These are phyloP conservation scores for Conopomorpha cramerella DNA, from an alignment of 1,140 invertebrate species.

Conservation along the genomic window DNA sequence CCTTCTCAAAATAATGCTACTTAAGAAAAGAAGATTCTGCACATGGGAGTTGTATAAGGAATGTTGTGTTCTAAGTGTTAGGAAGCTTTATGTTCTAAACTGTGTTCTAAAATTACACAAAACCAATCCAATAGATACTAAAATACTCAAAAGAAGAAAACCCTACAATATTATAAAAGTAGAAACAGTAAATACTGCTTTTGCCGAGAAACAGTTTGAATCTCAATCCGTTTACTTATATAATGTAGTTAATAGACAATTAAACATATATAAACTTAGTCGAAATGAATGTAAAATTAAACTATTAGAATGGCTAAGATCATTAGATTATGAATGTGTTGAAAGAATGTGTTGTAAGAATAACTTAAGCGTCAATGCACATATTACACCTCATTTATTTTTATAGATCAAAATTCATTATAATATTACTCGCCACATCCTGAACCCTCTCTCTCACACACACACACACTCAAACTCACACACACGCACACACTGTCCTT, in stretches of 20 bases:
- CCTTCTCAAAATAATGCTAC: neutral
- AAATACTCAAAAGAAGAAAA: neutral
- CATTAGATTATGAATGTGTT: too few relatives aligned
- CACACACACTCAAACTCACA: too few relatives aligned
- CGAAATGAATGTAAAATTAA: too few relatives aligned
- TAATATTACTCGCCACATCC: too few relatives aligned
- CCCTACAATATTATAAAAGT: neutral
- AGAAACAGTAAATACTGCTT: neutral
- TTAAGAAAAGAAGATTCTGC: neutral
- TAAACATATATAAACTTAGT: too few relatives aligned
- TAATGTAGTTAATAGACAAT: neutral
- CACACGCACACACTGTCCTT: too few relatives aligned
- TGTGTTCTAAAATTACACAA: neutral
- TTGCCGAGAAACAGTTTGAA: neutral
- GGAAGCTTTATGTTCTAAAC: neutral
- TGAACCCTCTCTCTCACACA: too few relatives aligned
- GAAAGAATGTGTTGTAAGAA: too few relatives aligned
- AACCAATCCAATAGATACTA: neutral
- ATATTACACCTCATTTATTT: too few relatives aligned
- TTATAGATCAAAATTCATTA: too few relatives aligned
- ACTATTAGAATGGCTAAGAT: too few relatives aligned
- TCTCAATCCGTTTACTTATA: neutral
- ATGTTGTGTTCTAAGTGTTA: neutral
- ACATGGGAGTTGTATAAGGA: neutral
- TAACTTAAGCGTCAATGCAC: too few relatives aligned